phyloP scores from a whole-genome alignment of 2,888 invertebrate genomes.

The Dicranocentrus wangi region DNA sequence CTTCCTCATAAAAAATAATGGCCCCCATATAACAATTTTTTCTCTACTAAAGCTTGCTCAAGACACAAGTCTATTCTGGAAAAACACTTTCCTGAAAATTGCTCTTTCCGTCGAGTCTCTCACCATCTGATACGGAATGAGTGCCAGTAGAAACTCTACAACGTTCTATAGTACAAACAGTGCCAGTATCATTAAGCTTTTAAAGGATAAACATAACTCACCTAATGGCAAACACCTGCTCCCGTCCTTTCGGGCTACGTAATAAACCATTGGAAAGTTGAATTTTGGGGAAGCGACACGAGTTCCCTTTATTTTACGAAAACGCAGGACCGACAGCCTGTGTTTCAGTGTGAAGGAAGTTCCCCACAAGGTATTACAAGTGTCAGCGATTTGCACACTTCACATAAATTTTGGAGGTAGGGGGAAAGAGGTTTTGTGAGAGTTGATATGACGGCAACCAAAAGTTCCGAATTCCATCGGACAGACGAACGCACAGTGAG shows the following conservation, averaged over 20 bases:
- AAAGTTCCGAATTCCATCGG: too few species aligned
- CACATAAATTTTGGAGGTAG: neutral
- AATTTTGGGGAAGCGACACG: too few species aligned
- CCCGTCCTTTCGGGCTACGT: neutral
- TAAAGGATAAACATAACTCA: conserved; percentile 32
- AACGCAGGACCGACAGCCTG: too few species aligned
- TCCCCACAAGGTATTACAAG: too few species aligned
- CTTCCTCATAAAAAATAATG: conserved; percentile 38
- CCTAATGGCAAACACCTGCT: conserved; percentile 45
- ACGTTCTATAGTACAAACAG: neutral
- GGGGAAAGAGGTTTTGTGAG: too few species aligned
- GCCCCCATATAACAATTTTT: conserved; percentile 30
- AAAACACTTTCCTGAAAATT: neutral
- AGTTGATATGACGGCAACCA: too few species aligned
- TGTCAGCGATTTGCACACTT: too few species aligned
- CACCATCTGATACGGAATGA: neutral
- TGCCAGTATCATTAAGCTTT: conserved; percentile 21
- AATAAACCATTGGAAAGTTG: too few species aligned
- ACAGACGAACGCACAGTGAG: too few species aligned
- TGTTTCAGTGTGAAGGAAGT: too few species aligned
- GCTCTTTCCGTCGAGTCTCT: neutral
- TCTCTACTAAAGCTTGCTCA: neutral
- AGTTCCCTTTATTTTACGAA: too few species aligned
- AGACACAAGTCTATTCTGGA: neutral
- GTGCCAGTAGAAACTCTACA: too few species aligned